A percentile compares a stretch with the other conserved stretches of the same genome.
Conservation (phyloP, 2,888 invertebrate species). For the Drosophila greeni region DNA sequence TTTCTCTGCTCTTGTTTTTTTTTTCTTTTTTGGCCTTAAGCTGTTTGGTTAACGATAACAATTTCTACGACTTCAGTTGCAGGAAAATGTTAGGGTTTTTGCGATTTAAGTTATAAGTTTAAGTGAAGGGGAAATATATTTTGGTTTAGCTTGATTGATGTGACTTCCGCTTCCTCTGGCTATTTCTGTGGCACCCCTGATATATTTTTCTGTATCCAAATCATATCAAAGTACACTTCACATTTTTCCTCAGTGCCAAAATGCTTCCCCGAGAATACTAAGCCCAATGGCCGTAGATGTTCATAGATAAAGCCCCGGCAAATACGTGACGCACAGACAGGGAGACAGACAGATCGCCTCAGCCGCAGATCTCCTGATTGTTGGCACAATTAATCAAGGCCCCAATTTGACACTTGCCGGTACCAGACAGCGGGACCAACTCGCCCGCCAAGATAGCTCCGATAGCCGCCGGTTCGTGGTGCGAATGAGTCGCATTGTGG, state of each 20-base stretch:
- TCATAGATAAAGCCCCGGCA: constrained; percentile 36
- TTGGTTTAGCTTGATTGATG: no score
- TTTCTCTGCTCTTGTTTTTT: not conserved
- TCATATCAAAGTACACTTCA: not conserved
- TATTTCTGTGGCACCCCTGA: no score
- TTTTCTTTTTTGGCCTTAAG: constrained; percentile 39
- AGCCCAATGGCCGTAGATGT: constrained; percentile 39
- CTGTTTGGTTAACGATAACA: constrained; percentile 30
- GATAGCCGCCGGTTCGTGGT: constrained; percentile 22
- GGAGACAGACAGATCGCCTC: constrained; percentile 20
- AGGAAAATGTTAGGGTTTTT: not conserved
- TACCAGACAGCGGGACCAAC: constrained; percentile 45
- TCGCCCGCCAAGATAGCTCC: constrained; percentile 6
- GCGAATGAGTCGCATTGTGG: constrained; percentile 45
- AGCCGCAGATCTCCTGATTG: constrained; percentile 30
- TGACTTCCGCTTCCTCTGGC: no score
- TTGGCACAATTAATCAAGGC: constrained; percentile 63
- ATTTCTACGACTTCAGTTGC: constrained; percentile 20
- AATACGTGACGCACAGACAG: constrained; percentile 55
- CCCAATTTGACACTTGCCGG: constrained; percentile 44
- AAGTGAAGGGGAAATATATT: no score
- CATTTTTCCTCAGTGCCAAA: constrained; percentile 5
- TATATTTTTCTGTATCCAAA: not conserved
- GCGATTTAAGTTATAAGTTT: not conserved
- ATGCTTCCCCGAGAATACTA: constrained; percentile 49